Evolutionary conservation across 2,888 invertebrate genomes (phyloP), one percentile per base, ranked within the genome.

Genomic region (Lepeophtheirus nordmannii): DNA sequence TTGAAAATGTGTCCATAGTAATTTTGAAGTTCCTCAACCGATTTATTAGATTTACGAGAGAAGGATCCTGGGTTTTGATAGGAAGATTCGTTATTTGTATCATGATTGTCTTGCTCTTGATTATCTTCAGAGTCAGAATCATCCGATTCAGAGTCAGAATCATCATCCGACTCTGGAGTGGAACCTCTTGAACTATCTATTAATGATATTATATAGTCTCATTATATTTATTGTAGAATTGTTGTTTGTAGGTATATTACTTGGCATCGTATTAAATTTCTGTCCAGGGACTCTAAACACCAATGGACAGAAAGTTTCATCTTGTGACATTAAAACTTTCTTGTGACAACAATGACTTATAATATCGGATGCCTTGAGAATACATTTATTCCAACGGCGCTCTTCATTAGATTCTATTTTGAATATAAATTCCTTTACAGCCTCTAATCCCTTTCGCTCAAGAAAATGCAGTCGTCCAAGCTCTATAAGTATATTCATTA

Each of bases 311-410:
- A 46, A 46, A 5, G 53, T 46, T 46, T 46, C 53, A 14, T 46
- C 17, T 5, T 46, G n/a, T 5, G 53, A n/a, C 53, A 46, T 46
- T 8, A 46, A 46, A 1, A 46, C n/a, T 46, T 46, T 46, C 17
- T 46, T 46, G 3, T 46, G 53, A 8, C 53, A 46, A 46, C 53
- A 46, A 17, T 46, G 17, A 17, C 53, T 46, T 46, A 46, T 46
- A 8, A 46, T 46, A 14, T 46, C 53, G 3, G 53, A 46, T n/a
- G 53, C 14, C 8, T n/a, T 17, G 14, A n/a, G 53, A 46, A 46
- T 46, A 46, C 53, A 46, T 46, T 46, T 46, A 17, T 46, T n/a
- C 53, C 53, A 46, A 5, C 53, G 53, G 53, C 53, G 53, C 53
- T 46, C 53, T 17, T 46, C 53, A 46, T 14, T n/a, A 17, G 2